Percentiles rank a stretch among this genome's conserved stretches.
Evolutionary conservation across 2,113 vertebrate genomes (phyloP).

Genomic region (Martes martes): DNA sequence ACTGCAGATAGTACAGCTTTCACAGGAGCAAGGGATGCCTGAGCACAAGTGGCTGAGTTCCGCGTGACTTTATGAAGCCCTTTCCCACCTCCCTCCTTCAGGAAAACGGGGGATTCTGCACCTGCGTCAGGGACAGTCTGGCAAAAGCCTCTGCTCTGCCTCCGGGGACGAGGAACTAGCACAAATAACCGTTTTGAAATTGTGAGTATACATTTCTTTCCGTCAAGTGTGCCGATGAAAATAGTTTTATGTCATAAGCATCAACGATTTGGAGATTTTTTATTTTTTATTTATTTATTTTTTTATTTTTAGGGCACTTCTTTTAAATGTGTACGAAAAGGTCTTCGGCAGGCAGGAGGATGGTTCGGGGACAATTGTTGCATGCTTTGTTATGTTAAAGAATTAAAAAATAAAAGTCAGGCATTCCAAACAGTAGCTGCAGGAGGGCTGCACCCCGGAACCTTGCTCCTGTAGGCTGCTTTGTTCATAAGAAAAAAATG

Average conservation of each 20-base stretch:
- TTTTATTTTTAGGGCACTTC: not conserved
- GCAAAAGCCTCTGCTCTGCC: not conserved
- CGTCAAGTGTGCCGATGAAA: conserved; percentile 42
- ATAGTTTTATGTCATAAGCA: not conserved
- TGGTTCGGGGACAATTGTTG: conserved; percentile 61
- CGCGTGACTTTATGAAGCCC: conserved; percentile 72
- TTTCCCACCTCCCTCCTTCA: conserved; percentile 59
- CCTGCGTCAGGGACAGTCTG: conserved; percentile 14
- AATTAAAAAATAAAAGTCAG: conserved; percentile 53
- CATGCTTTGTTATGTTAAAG: conserved; percentile 11
- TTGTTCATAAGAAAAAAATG: conserved; percentile 83
- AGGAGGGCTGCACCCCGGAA: conserved; percentile 71
- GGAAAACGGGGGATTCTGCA: conserved; percentile 75
- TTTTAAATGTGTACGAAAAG: not conserved
- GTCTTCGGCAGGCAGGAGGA: not conserved
- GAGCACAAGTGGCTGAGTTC: conserved; percentile 78
- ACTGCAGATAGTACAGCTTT: conserved; percentile 86
- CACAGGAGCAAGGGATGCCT: conserved; percentile 84
- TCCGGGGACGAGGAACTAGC: conserved; percentile 45
- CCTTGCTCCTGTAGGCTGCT: conserved; percentile 73
- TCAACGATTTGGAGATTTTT: not conserved
- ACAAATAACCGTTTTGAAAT: conserved; percentile 58
- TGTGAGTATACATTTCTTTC: conserved; percentile 81
- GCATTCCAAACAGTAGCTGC: conserved; percentile 73
- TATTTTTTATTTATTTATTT: no score